A percentile compares a stretch with the other conserved stretches of the same genome.
Evolutionary conservation across 2,113 vertebrate genomes (phyloP).

Genomic region (Aphyosemion australe): DNA sequence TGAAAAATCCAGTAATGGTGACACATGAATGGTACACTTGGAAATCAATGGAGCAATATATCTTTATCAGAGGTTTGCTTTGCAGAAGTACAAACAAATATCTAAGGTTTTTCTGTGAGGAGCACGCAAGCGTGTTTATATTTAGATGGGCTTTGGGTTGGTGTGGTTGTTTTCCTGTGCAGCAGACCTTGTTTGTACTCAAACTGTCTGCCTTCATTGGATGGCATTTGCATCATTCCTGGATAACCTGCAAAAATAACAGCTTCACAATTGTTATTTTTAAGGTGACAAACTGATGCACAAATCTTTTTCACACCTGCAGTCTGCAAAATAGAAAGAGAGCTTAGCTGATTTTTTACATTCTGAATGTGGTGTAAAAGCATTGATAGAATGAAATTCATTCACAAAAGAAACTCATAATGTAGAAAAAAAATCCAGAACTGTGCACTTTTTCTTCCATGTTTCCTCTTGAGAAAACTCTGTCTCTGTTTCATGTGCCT

Average conservation of each 20-base stretch:
- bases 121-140: background rate
- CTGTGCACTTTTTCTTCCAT: background rate
- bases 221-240: background rate
- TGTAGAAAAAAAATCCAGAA: background rate
- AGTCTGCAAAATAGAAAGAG: conserved; percentile 2
- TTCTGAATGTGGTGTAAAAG: conserved; percentile 2
- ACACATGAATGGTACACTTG: background rate
- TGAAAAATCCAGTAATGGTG: background rate
- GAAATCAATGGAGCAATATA: background rate
- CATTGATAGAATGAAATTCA: background rate
- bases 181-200: background rate
- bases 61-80: background rate
- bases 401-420: background rate
- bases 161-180: background rate
- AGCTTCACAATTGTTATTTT: conserved; percentile 17
- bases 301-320: conserved; percentile 7
- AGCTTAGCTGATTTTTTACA: conserved; percentile 12
- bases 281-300: conserved; percentile 21
- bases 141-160: background rate
- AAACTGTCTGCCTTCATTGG: background rate
- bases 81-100: background rate
- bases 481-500: conserved; percentile 20
- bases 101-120: conserved; percentile 12
- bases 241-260: conserved; percentile 17
- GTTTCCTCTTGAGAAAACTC: conserved; percentile 6